Evolutionary conservation across 1,140 invertebrate species (phyloP), one percentile per base, ranked within the genome.

Genomic region (Sycophaga agraensis): DNA sequence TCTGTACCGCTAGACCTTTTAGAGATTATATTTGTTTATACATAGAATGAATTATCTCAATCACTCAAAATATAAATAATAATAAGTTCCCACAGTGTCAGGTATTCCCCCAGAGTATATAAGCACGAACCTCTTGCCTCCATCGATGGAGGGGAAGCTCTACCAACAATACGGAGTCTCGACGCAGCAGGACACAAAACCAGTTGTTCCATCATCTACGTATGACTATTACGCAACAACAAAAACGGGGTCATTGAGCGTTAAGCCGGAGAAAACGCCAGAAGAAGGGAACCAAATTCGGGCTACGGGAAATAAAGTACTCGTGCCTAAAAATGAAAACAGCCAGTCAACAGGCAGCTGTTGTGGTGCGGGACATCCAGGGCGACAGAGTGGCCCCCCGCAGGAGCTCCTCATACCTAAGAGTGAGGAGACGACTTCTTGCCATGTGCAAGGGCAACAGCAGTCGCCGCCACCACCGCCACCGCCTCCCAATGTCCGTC

Each of bases 351-450:
- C 66, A 34, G 63, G 64, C 24, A 73, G 72, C 75, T 86, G 84
- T 71, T 82, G 85, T 70, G 82, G 77, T 64, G 80, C 81, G 57
- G 72, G 82, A 58, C 79, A 82, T 63, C 76, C 79, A 42, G 70
- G 68, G 16, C 67, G 71, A 17, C 82, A 83, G 71, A 65, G 58
- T 14, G 65, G 70, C 6, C 8, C 35, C 0, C 12, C 16, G 21
- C 21, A 64, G 35, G 84, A 86, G 51, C 76, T 89, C 62, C 75
- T 89, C 57, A 84, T 88, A 45, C 87, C 87, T 0, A 89, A 89
- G 78, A 82, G 85, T 9, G 84, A 86, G 63, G 80, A 81, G 16
- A 48, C 72, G 35, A 68, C 71, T 51, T 78, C 82, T 24, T 82
- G 82, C 65, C 70, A 78, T 6, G 46, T 78, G 21, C 54, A 49